Evolutionary conservation across 1,140 invertebrate species (phyloP).

Genomic region (Brachionus sp.): DNA sequence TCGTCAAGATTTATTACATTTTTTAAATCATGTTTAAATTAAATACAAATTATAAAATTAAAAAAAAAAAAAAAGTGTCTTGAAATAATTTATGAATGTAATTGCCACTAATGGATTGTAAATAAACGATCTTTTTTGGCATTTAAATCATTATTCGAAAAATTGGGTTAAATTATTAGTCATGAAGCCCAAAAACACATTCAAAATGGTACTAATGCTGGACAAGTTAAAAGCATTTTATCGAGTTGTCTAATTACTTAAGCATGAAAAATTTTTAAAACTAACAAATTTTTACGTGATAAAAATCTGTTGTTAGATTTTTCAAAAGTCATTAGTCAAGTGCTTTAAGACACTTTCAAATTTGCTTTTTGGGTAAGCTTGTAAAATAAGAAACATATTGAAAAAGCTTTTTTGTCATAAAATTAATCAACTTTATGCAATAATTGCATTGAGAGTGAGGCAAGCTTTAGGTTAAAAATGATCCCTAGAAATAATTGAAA

Average conservation of each 20-base stretch:
- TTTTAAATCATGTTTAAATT: neutral
- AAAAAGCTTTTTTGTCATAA: conserved; percentile 24
- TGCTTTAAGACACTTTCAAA: neutral
- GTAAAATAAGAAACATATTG: neutral
- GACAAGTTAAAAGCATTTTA: neutral
- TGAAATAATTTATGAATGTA: conserved; percentile 34
- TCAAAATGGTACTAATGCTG: neutral
- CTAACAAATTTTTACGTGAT: neutral
- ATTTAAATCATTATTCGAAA: neutral
- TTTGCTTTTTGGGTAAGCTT: neutral
- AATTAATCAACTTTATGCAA: conserved; percentile 21
- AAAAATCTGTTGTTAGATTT: neutral
- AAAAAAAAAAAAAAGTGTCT: neutral
- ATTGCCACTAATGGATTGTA: conserved; percentile 23
- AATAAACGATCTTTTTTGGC: conserved; percentile 1
- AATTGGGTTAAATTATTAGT: neutral
- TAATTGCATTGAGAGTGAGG: neutral
- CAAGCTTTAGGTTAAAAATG: conserved; percentile 27
- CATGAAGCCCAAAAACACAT: neutral
- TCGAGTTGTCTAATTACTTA: neutral
- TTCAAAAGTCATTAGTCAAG: neutral
- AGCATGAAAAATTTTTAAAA: neutral
- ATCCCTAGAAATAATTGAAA: neutral
- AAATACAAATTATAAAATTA: conserved; percentile 4
- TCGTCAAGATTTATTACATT: neutral